phyloP scores from a whole-genome alignment of 1,140 invertebrate species.

The Thaumetopoea pityocampa region DNA sequence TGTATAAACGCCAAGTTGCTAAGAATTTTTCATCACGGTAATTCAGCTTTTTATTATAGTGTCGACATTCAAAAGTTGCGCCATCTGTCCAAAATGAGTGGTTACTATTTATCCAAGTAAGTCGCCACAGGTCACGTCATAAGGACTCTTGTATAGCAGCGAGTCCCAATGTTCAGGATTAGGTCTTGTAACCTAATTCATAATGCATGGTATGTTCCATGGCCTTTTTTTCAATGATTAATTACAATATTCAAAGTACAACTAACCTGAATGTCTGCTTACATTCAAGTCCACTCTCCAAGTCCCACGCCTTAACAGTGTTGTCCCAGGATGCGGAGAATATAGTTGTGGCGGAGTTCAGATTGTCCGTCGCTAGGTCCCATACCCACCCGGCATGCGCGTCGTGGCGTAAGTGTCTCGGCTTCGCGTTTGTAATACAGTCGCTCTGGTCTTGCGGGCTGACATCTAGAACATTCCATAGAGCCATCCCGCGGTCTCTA shows the following conservation, averaged over 20 bases:
- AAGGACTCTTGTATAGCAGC: too few relatives aligned
- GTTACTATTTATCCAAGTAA: too few relatives aligned
- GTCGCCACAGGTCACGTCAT: too few relatives aligned
- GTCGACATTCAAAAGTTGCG: too few relatives aligned
- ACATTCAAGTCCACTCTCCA: slow-evolving; percentile 46
- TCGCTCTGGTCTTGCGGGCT: slow-evolving; percentile 26
- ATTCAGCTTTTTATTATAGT: too few relatives aligned
- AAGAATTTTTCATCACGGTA: too few relatives aligned
- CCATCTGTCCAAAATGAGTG: too few relatives aligned
- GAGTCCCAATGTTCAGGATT: too few relatives aligned
- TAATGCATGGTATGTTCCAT: too few relatives aligned
- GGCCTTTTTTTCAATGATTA: neutral
- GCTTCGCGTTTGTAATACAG: slow-evolving; percentile 32
- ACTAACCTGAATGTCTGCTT: slow-evolving; percentile 56
- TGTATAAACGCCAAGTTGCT: too few relatives aligned
- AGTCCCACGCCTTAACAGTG: slow-evolving; percentile 70
- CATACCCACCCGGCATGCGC: slow-evolving; percentile 71
- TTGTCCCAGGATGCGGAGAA: slow-evolving; percentile 74
- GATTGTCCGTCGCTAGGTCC: slow-evolving; percentile 57
- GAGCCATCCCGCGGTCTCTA: slow-evolving; percentile 58
- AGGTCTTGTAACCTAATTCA: too few relatives aligned
- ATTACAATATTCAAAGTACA: slow-evolving; percentile 13
- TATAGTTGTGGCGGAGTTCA: slow-evolving; percentile 37
- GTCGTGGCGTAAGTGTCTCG: slow-evolving; percentile 41
- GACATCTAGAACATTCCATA: slow-evolving; percentile 54